phyloP scores from a whole-genome alignment of 2,797 vertebrate species.

The Trematomus bernacchii region DNA sequence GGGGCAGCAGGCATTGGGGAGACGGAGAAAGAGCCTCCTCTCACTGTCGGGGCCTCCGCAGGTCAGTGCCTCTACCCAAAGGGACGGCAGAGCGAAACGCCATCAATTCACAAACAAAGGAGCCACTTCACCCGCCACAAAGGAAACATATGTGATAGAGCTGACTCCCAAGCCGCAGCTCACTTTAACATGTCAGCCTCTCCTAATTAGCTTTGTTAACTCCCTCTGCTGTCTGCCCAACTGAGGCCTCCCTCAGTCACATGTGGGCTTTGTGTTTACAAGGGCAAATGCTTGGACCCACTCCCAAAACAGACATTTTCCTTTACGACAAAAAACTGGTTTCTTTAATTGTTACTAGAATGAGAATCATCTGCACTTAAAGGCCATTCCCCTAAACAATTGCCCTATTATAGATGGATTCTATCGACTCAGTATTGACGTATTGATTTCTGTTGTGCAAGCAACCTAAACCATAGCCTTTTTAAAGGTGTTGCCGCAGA shows the following conservation, averaged over 20 bases:
- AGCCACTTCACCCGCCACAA: conserved; percentile 86
- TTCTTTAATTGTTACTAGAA: conserved; percentile 65
- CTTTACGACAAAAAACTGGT: conserved; percentile 36
- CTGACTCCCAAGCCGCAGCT: conserved; percentile 82
- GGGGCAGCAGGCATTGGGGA: conserved; percentile 79
- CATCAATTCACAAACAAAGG: conserved; percentile 91
- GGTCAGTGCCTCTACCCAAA: conserved; percentile 88
- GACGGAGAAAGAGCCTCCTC: conserved; percentile 80
- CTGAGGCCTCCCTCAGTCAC: conserved; percentile 80
- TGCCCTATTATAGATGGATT: conserved; percentile 52
- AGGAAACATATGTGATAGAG: conserved; percentile 89
- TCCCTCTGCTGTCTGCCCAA: conserved; percentile 86
- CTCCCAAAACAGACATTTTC: conserved; percentile 63
- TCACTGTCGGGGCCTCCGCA: conserved; percentile 85
- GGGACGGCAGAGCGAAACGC: conserved; percentile 87
- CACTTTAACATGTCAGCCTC: conserved; percentile 88
- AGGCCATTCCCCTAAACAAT: conserved; percentile 40
- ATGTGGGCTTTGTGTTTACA: conserved; percentile 81
- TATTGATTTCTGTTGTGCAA: conserved; percentile 68
- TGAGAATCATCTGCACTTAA: conserved; percentile 37
- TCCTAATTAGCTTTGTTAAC: conserved; percentile 88
- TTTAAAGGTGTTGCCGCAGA: conserved; percentile 54
- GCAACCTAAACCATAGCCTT: conserved; percentile 48
- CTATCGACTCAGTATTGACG: conserved; percentile 71
- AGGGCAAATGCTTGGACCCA: conserved; percentile 74